Evolutionary conservation across 2,888 invertebrate species (phyloP).

Genomic region (Callinectes sapidus): DNA sequence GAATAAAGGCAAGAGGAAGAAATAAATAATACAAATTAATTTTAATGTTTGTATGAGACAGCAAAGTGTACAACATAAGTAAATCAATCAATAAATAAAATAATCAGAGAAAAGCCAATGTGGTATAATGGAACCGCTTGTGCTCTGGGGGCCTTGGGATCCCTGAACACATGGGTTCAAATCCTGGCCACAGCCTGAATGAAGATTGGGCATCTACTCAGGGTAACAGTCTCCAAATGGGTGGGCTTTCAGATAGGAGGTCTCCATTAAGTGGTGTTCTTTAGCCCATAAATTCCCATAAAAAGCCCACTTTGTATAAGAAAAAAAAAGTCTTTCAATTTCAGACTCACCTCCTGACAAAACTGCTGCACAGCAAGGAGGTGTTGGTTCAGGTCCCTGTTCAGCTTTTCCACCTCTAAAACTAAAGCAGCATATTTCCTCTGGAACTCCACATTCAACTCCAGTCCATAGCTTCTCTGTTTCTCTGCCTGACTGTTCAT

Average conservation of each 20-base stretch:
- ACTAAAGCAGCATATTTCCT: conserved; percentile 90
- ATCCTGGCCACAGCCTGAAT: no score
- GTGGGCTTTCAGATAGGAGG: no score
- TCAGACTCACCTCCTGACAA: conserved; percentile 82
- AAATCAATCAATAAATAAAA: neutral
- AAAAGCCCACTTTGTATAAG: no score
- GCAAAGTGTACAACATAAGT: neutral
- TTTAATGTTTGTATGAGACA: neutral
- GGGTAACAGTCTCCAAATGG: no score
- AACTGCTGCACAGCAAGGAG: conserved; percentile 89
- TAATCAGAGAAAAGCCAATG: no score
- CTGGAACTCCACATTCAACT: conserved; percentile 91
- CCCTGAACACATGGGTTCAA: no score
- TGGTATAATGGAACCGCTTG: no score
- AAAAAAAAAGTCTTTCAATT: no score
- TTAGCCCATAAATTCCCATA: no score
- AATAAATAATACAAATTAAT: neutral
- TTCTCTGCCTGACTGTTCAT: conserved; percentile 95
- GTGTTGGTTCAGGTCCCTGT: conserved; percentile 89
- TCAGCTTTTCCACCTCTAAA: conserved; percentile 92
- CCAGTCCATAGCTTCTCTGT: conserved; percentile 86
- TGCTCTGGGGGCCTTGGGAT: no score
- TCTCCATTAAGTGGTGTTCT: no score
- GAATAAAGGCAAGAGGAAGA: neutral
- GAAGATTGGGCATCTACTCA: no score